Evolutionary conservation across 2,888 invertebrate genomes (phyloP).

Genomic region (Drosophila mercatorum): DNA sequence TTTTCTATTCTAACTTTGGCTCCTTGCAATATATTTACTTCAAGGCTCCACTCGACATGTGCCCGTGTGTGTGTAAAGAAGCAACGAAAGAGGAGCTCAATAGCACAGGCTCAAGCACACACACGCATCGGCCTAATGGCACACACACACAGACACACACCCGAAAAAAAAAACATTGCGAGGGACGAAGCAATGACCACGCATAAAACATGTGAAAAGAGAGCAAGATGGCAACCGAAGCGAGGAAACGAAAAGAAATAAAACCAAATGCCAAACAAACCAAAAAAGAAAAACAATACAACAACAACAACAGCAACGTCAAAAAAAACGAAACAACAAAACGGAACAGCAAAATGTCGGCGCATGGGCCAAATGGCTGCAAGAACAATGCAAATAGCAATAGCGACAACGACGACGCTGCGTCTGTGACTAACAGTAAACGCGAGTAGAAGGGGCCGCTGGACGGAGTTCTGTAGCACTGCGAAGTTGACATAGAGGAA

Average conservation of each 20-base stretch:
- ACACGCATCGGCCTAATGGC: conserved; percentile 50
- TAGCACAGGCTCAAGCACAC: conserved; percentile 29
- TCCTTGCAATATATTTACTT: conserved; percentile 69
- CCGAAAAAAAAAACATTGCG: conserved; percentile 22
- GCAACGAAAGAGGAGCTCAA: conserved; percentile 25
- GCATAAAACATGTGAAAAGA: conserved; percentile 44
- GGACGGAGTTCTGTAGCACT: neutral
- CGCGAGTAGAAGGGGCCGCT: conserved; percentile 22
- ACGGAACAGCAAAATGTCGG: conserved; percentile 37
- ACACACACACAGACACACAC: conserved; percentile 25
- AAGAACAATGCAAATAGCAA: conserved; percentile 70
- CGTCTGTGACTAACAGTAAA: conserved; percentile 72
- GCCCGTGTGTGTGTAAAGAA: conserved; percentile 6
- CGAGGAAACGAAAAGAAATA: conserved; percentile 60
- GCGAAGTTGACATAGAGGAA: neutral
- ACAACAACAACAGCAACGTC: conserved; percentile 19
- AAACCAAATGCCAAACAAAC: conserved; percentile 72
- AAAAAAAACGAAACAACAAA: conserved; percentile 20
- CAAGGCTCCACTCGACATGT: conserved; percentile 53
- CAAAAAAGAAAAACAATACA: conserved; percentile 7
- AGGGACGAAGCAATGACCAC: conserved; percentile 49
- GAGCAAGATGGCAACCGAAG: conserved; percentile 29
- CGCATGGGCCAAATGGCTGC: conserved; percentile 50
- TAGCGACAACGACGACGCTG: conserved; percentile 54
- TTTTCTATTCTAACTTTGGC: conserved; percentile 54